Base-by-base conservation (phyloP, 2,888 invertebrate species). In the Dasysyrphus albostriatus region DNA sequence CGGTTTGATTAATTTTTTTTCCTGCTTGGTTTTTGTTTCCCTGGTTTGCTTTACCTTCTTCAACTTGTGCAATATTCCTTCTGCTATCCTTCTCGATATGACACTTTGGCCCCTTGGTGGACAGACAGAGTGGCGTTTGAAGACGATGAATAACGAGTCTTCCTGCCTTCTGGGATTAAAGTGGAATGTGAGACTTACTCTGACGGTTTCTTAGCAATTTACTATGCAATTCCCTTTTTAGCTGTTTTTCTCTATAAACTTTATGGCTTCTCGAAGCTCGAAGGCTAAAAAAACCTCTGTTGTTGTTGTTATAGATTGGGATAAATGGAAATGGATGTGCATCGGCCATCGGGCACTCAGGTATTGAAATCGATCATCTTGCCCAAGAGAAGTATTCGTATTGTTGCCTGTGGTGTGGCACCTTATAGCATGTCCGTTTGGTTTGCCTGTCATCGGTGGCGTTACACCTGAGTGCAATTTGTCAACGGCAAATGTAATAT, bases 381-480 rank as follows among this genome's bases (percentile, higher is more conserved):
- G 78, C 47, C 59, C 56, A 54, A 58, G 83, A 63, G 67, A 37
- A 49, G 47, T 16, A 3, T 24, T n/a, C n/a, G 24, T 24, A n/a
- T 24, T 24, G 51, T 54, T 54, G 49, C 49, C 16, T 16, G 58
- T 10, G 42, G 59, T 73, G n/a, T 42, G 10, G n/a, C 51, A 34
- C 42, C 9, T 61, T 65, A 56, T 58, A 63, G 56, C 54, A 5
- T 39, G 73, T 58, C 14, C 74, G 47, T 79, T 24, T 70, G 74
- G 74, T 51, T 67, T 47, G 80, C 65, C 76, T 80, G 84, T 84
- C 84, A 84, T 84, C 80, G 80, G 80, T 58, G 80, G 80, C 72
- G 84, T 80, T 84, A 84, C 80, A 84, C 80, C 80, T 84, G 80
- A 84, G 80, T 39, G 67, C 80, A 76, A 84, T 84, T 80, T 84